Evolutionary conservation across 2,113 vertebrate species (phyloP).

Genomic region (Jacana jacana): DNA sequence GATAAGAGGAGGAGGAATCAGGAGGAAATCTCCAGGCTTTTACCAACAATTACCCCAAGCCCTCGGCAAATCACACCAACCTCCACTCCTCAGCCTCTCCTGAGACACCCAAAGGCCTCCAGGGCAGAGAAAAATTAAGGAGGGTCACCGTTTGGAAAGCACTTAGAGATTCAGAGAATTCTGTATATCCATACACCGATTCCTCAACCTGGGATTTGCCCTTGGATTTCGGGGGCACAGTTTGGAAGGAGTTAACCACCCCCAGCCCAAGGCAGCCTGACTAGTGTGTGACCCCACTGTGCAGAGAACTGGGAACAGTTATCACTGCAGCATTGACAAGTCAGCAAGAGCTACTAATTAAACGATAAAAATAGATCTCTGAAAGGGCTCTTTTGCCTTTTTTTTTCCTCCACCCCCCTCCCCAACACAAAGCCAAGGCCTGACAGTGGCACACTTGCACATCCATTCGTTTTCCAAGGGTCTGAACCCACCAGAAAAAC

Average conservation of each 20-base stretch:
- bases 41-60: neutral
- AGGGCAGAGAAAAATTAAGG: neutral
- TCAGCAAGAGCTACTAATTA: conserved; percentile 44
- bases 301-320: neutral
- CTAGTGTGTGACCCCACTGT: neutral
- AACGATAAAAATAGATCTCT: conserved; percentile 50
- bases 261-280: neutral
- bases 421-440: neutral
- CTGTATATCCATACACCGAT: rapidly evolving
- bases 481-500: neutral
- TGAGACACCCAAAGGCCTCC: rapidly evolving
- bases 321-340: neutral
- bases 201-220: neutral
- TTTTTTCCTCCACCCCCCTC: too few species aligned
- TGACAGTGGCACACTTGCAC: rapidly evolving
- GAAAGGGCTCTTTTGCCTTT: neutral
- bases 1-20: neutral
- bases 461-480: neutral
- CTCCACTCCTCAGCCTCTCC: neutral
- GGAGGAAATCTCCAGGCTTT: neutral
- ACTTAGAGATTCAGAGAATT: neutral
- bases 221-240: neutral
- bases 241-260: neutral
- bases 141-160: neutral
- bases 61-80: neutral